Percentiles rank a stretch among this genome's conserved stretches.
These are phyloP conservation scores for Lipophrys pholis DNA, from an alignment of 2,113 vertebrate genomes.

Conservation along the genomic window DNA sequence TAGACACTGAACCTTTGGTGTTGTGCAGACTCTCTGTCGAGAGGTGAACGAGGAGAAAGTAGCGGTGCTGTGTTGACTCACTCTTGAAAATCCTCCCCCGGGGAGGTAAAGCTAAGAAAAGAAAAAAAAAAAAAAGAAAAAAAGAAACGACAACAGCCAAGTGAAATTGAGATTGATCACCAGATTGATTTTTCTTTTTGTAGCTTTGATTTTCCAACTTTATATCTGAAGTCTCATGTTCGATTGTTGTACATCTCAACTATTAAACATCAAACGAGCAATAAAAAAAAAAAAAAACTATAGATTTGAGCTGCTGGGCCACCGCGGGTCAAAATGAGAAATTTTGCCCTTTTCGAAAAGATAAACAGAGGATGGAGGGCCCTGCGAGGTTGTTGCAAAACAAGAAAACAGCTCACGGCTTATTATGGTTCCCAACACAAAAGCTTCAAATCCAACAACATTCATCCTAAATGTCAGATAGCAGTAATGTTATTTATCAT, in stretches of 20 bases:
- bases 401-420: conserved; percentile 64
- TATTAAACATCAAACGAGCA: conserved; percentile 73
- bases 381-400: conserved; percentile 49
- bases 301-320: conserved; percentile 58
- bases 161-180: conserved; percentile 84
- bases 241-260: conserved; percentile 67
- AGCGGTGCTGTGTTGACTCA: conserved; percentile 49
- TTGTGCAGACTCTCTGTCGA: not conserved
- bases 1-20: not conserved
- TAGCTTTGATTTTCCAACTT: conserved; percentile 66
- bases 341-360: conserved; percentile 75
- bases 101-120: conserved; percentile 40
- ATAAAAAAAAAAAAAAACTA: conserved; percentile 43
- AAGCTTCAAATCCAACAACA: conserved; percentile 74
- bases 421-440: conserved; percentile 67
- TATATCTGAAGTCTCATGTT: conserved; percentile 52
- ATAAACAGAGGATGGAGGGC: conserved; percentile 67
- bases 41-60: conserved; percentile 44
- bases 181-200: conserved; percentile 77
- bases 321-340: conserved; percentile 70
- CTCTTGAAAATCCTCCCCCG: conserved; percentile 62
- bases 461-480: conserved; percentile 80
- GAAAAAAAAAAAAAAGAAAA: not conserved
- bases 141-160: conserved; percentile 56
- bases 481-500: conserved; percentile 75